Evolutionary conservation across 2,113 vertebrate species (phyloP), one percentile per base, ranked within the genome.

Genomic region (Halichoeres trimaculatus): DNA sequence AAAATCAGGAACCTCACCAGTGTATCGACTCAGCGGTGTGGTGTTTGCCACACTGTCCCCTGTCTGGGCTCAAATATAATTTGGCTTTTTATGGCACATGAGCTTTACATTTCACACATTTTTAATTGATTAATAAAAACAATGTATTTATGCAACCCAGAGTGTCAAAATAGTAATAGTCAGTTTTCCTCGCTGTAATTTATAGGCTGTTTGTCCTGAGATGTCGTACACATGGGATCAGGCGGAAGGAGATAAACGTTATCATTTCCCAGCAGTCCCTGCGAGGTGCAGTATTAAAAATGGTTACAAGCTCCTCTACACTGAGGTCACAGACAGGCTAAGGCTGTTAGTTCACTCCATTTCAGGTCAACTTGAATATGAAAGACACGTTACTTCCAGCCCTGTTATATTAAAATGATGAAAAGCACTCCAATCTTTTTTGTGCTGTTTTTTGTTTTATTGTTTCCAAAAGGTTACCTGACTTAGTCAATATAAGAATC

Each of bases 171-270:
- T 53, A 12, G n/a, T 20, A 47, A 78, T 77, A 79, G 14, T 64
- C 52, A 48, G 11, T 24, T 20, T 74, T 12, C 35, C 5, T 62
- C 0, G 5, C 53, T 76, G 78, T 85, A 41, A 89, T 85, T 78
- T 80, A 81, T 24, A 38, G 65, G 38, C 67, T 9, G 35, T 58
- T 43, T 57, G 57, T 51, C 55, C 8, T 78, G 61, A 84, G 55
- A 36, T 78, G 81, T 68, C 36, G 26, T 50, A 0, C 62, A 62
- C 74, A 34, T 63, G 77, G 76, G 75, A 81, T 82, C 72, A 76
- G 73, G 80, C 45, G 0, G 54, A 16, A n/a, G 6, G 73, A 89
- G 89, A 92, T 92, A 91, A 91, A 73, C 83, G 5, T 89, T 88
- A 91, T 93, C 89, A 84, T 83, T 70, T 83, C 66, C 53, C 74